phyloP scores from a whole-genome alignment of 2,888 invertebrate genomes.

The Watsonalla cultraria region DNA sequence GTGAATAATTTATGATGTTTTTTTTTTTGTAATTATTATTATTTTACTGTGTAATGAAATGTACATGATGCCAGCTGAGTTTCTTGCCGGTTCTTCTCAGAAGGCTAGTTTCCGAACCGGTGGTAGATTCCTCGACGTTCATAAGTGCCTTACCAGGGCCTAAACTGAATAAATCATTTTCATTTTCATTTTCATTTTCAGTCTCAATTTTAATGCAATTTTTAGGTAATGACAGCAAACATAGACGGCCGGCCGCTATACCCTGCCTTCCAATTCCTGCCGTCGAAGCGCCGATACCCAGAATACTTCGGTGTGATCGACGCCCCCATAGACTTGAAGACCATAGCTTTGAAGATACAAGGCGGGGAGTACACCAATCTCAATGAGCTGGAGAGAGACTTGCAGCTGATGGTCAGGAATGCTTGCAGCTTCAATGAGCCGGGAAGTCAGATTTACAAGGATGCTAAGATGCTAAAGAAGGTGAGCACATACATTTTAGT shows the following conservation, averaged over 20 bases:
- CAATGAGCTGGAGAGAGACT: constrained; percentile 92
- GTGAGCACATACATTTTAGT: constrained; percentile 57
- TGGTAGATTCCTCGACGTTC: too few relatives aligned
- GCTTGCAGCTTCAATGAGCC: constrained; percentile 98
- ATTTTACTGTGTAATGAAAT: too few relatives aligned
- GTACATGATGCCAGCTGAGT: too few relatives aligned
- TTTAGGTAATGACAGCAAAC: constrained; percentile 88
- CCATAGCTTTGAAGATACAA: constrained; percentile 94
- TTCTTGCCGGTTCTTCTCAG: too few relatives aligned
- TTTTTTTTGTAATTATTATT: too few relatives aligned
- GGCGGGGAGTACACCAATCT: constrained; percentile 87
- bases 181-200: too few relatives aligned
- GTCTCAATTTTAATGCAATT: too few relatives aligned
- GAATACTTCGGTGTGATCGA: constrained; percentile 97
- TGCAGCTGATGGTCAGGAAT: constrained; percentile 94
- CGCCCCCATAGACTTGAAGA: constrained; percentile 95
- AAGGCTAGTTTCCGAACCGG: too few relatives aligned
- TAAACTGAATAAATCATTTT: too few relatives aligned
- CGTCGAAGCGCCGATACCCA: constrained; percentile 95
- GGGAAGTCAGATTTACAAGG: constrained; percentile 96
- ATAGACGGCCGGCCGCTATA: constrained; percentile 92
- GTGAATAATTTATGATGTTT: too few relatives aligned
- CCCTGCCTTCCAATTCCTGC: constrained; percentile 93
- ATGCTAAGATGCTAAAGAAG: constrained; percentile 93
- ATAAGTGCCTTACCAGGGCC: too few relatives aligned